These are phyloP conservation scores for Lithosia quadra DNA, from an alignment of 2,888 invertebrate species.

Conservation along the genomic window DNA sequence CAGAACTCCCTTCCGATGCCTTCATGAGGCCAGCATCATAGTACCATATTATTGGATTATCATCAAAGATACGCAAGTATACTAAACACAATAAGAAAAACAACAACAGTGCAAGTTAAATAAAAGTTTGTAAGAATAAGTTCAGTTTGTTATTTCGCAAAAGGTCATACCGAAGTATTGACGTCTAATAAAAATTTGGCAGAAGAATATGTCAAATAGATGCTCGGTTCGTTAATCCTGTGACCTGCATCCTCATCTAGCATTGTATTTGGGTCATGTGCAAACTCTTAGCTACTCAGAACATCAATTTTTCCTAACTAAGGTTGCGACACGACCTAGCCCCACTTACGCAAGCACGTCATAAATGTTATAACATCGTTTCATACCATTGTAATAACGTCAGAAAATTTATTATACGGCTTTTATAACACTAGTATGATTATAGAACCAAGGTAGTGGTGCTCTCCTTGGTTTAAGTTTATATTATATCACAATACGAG, in stretches of 20 bases:
- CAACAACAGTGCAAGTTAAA: too few species aligned
- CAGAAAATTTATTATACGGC: constrained; percentile 20
- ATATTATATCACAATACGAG: background rate
- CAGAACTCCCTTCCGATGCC: too few species aligned
- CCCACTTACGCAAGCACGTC: constrained; percentile 54
- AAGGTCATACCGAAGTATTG: background rate
- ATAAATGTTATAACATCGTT: constrained; percentile 33
- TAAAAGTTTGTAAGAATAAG: background rate
- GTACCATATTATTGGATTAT: too few species aligned
- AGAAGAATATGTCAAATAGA: constrained; percentile 32
- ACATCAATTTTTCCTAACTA: constrained; percentile 54
- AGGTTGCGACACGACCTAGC: constrained; percentile 76
- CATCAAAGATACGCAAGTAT: too few species aligned
- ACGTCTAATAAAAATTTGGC: constrained; percentile 18
- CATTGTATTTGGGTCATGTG: constrained; percentile 57
- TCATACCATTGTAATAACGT: constrained; percentile 31
- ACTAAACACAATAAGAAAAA: too few species aligned
- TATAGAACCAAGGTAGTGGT: background rate
- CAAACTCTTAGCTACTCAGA: constrained; percentile 40
- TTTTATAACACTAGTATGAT: background rate
- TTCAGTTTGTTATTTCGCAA: background rate
- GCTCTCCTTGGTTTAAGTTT: background rate
- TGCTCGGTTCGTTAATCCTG: constrained; percentile 41
- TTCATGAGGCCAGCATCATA: too few species aligned
- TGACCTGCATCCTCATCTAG: constrained; percentile 19